Percentiles rank a stretch among this genome's conserved stretches.
These are phyloP conservation scores for Ctenopoma kingsleyae DNA, from an alignment of 2,797 vertebrate species.

Conservation along the genomic window DNA sequence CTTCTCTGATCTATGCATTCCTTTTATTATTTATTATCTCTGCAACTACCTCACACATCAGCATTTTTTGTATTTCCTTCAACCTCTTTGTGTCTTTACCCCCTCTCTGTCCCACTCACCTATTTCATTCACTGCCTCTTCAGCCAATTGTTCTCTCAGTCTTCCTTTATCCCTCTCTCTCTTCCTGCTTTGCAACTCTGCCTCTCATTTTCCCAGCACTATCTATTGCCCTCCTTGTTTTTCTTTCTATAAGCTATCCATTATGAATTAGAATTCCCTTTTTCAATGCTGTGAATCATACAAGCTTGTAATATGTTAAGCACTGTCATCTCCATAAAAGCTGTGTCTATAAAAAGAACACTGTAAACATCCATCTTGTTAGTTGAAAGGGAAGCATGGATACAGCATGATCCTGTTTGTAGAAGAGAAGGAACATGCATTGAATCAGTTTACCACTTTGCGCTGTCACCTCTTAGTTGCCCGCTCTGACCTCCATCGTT, in stretches of 20 bases:
- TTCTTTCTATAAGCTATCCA: slow-evolving; percentile 31
- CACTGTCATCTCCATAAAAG: slow-evolving; percentile 63
- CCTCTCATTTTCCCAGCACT: slow-evolving; percentile 9
- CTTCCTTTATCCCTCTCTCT: slow-evolving; percentile 12
- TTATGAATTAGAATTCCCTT: slow-evolving; percentile 56
- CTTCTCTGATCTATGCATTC: slow-evolving; percentile 35
- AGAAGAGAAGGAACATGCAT: slow-evolving; percentile 28
- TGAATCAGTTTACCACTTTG: slow-evolving; percentile 54
- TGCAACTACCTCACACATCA: slow-evolving; percentile 23
- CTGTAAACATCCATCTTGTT: slow-evolving; percentile 57
- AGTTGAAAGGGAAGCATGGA: slow-evolving; percentile 51
- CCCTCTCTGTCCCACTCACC: slow-evolving; percentile 28
- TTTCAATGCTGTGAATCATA: slow-evolving; percentile 56
- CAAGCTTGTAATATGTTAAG: slow-evolving; percentile 68
- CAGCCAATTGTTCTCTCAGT: slow-evolving; percentile 28
- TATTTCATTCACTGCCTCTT: slow-evolving; percentile 31
- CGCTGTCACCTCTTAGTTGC: slow-evolving; percentile 37
- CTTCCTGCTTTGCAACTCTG: slow-evolving; percentile 2
- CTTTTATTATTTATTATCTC: slow-evolving; percentile 43
- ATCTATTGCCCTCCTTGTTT: slow-evolving; percentile 30
- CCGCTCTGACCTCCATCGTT: slow-evolving; percentile 57
- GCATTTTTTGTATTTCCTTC: background rate
- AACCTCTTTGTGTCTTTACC: background rate
- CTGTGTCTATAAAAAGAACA: slow-evolving; percentile 69
- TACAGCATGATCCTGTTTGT: slow-evolving; percentile 32